These are phyloP conservation scores for Drosophila suboccidentalis DNA, from an alignment of 2,888 invertebrate species.

Conservation along the genomic window DNA sequence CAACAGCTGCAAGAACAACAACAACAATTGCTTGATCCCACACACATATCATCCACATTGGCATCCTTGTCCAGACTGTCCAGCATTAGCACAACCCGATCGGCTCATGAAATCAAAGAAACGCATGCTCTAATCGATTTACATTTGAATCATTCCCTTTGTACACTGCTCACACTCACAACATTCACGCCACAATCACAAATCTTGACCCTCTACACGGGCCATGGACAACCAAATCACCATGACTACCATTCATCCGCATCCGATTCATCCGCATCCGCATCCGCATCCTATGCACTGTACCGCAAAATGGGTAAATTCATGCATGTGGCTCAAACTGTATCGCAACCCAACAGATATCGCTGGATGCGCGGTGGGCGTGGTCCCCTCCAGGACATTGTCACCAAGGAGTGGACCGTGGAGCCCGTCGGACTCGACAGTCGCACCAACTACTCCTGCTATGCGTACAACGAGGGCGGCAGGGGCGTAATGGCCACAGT, in stretches of 20 bases:
- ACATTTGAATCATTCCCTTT: conserved; percentile 82
- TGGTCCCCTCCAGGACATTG: conserved; percentile 90
- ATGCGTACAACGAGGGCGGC: conserved; percentile 94
- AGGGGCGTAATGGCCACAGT: conserved; percentile 90
- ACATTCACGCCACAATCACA: conserved; percentile 83
- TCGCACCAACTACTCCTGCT: conserved; percentile 95
- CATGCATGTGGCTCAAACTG: conserved; percentile 81
- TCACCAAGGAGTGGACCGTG: conserved; percentile 91
- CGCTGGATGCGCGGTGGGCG: conserved; percentile 93
- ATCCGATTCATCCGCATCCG: conserved; percentile 31
- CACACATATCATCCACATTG: conserved; percentile 51
- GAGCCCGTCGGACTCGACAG: conserved; percentile 94
- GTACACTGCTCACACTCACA: conserved; percentile 83
- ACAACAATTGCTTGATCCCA: conserved; percentile 42
- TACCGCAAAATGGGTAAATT: conserved; percentile 84
- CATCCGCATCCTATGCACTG: conserved; percentile 63
- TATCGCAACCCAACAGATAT: conserved; percentile 87
- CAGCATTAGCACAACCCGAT: conserved; percentile 45
- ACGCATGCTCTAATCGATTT: conserved; percentile 84
- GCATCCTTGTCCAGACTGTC: conserved; percentile 48
- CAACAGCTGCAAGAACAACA: conserved; percentile 15
- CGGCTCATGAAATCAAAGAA: conserved; percentile 78
- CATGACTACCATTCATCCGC: conserved; percentile 44
- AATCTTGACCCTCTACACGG: conserved; percentile 82
- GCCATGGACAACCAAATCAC: conserved; percentile 44